Evolutionary conservation across 2,888 invertebrate genomes (phyloP).

Genomic region (Scaptomyza caliginosa): DNA sequence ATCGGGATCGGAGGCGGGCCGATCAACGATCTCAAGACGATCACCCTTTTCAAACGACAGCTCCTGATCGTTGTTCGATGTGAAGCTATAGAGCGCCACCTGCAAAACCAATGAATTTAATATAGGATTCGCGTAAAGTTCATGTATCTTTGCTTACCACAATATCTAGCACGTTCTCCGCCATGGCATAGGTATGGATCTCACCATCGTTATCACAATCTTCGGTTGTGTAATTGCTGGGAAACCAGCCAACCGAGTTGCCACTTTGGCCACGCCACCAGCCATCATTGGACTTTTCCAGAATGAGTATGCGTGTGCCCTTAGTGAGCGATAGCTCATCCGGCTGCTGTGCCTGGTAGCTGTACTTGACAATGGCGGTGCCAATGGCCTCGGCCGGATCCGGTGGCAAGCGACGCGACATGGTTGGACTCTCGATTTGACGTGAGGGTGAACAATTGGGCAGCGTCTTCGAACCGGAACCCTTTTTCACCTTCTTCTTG

Average conservation of each 20-base stretch:
- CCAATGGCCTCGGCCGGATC: slow-evolving; percentile 95
- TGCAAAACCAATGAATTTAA: slow-evolving; percentile 52
- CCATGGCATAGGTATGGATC: slow-evolving; percentile 96
- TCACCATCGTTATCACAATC: slow-evolving; percentile 94
- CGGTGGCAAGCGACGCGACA: slow-evolving; percentile 89
- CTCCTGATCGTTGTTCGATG: slow-evolving; percentile 97
- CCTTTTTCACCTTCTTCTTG: slow-evolving; percentile 93
- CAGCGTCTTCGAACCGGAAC: slow-evolving; percentile 92
- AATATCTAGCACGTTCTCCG: slow-evolving; percentile 97
- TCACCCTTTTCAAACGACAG: slow-evolving; percentile 98
- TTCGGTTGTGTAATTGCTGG: slow-evolving; percentile 98
- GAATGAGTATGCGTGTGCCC: slow-evolving; percentile 96
- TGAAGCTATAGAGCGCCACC: slow-evolving; percentile 96
- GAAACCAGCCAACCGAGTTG: slow-evolving; percentile 92
- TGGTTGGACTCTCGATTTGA: slow-evolving; percentile 91
- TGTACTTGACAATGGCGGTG: slow-evolving; percentile 97
- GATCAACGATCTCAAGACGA: slow-evolving; percentile 96
- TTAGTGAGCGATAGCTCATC: slow-evolving; percentile 98
- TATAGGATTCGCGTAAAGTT: background rate
- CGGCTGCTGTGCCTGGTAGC: slow-evolving; percentile 96
- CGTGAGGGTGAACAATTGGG: slow-evolving; percentile 94
- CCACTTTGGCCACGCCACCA: slow-evolving; percentile 98
- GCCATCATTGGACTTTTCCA: slow-evolving; percentile 99
- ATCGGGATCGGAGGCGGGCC: slow-evolving; percentile 98
- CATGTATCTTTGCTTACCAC: slow-evolving; percentile 87